Evolutionary conservation across 2,797 vertebrate genomes (phyloP).

Genomic region (Anguilla marmorata): DNA sequence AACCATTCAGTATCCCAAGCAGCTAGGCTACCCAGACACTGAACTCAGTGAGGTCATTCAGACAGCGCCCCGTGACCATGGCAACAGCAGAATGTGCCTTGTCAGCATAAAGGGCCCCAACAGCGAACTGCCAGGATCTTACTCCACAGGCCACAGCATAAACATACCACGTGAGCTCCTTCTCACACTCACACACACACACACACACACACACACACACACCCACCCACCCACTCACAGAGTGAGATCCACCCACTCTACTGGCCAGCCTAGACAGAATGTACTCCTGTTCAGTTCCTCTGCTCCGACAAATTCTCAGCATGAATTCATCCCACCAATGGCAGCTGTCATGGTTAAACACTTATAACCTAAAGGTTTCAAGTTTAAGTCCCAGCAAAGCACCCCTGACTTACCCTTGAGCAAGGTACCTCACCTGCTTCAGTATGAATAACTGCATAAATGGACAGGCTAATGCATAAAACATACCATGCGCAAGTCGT

Average conservation of each 20-base stretch:
- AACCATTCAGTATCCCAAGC: neutral
- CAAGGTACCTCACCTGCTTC: neutral
- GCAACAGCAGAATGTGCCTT: conserved; percentile 34
- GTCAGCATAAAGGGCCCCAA: conserved; percentile 36
- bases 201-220: neutral
- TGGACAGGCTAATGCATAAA: neutral
- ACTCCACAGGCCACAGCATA: neutral
- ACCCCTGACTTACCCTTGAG: neutral
- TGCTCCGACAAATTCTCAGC: neutral
- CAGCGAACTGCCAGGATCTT: neutral
- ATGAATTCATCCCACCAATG: neutral
- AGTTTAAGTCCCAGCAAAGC: neutral
- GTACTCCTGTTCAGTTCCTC: neutral
- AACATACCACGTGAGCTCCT: neutral
- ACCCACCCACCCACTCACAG: neutral
- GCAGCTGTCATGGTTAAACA: neutral
- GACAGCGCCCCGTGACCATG: conserved; percentile 31
- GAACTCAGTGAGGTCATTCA: conserved; percentile 33
- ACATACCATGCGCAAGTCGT: neutral
- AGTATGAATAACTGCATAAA: neutral
- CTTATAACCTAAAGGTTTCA: neutral
- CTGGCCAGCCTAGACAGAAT: neutral
- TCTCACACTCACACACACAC: neutral
- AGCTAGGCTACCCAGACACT: conserved; percentile 24
- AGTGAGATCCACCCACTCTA: neutral